Evolutionary conservation across 2,113 vertebrate genomes (phyloP), one percentile per base, ranked within the genome.

Genomic region (Oryzias woworae): DNA sequence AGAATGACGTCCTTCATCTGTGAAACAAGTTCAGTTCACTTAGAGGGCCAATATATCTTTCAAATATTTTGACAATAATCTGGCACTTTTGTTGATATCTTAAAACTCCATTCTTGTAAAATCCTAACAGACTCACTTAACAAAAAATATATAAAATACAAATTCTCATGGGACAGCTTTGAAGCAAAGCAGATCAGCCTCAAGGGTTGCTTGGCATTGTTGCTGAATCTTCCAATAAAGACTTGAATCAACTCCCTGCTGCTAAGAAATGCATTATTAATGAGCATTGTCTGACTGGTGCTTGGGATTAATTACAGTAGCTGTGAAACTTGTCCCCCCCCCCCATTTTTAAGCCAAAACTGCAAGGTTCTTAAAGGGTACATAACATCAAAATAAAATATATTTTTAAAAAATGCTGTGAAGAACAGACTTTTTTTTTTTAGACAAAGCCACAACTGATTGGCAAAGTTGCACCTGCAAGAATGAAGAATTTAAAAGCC

Each of bases 201-300:
- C 5, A n/a, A 75, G 73, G 75, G 80, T 76, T 55, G 62, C 51
- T 66, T 79, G 80, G 74, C 77, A 78, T 77, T 81, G 65, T 46
- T 69, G 71, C 51, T 58, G 67, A 83, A 66, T 82, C 73, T 80
- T 47, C 72, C 65, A 83, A 83, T 73, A 85, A 79, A 77, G 75
- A 66, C 63, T 56, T 59, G 55, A 73, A 72, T 73, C 68, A 66
- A 59, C 60, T 76, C 74, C 66, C 77, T 75, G 80, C 76, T 68
- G 80, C 82, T 80, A 59, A 28, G 43, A 72, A 76, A 90, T 85
- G 69, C 74, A 87, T 87, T 86, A 88, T 88, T 87, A 82, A 88
- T 87, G 83, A 85, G 78, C 77, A 61, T 42, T 54, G 58, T 26
- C 75, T 53, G 74, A 74, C 71, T 81, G 82, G 75, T 85, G 82